A percentile compares a stretch with the other conserved stretches of the same genome.
phyloP scores from a whole-genome alignment of 2,888 invertebrate genomes.

The Bruchidius siliquastri region DNA sequence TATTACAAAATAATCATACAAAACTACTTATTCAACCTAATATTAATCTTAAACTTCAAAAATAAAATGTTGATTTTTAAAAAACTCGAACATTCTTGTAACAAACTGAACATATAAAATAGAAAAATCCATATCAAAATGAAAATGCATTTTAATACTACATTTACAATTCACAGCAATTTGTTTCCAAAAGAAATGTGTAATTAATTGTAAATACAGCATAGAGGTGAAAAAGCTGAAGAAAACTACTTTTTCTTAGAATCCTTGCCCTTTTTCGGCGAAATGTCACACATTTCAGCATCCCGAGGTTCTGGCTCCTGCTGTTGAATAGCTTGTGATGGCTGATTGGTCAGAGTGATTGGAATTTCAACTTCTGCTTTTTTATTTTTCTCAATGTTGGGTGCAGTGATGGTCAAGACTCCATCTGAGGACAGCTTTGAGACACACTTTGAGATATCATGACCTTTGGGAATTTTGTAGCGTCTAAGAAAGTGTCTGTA shows the following conservation, averaged over 20 bases:
- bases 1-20: background rate
- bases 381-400: constrained; percentile 47
- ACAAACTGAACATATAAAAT: background rate
- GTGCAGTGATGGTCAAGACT: constrained; percentile 63
- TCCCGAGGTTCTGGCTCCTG: background rate
- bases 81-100: too few relatives aligned
- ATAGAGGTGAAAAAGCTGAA: background rate
- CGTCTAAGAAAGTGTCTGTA: constrained; percentile 66
- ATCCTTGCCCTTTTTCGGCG: background rate
- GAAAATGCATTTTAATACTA: background rate
- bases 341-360: constrained; percentile 28
- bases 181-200: background rate
- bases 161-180: background rate
- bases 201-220: background rate
- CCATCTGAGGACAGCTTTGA: constrained; percentile 75
- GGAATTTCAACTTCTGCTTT: constrained; percentile 44
- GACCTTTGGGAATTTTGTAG: constrained; percentile 68
- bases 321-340: background rate
- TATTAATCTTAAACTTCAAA: background rate
- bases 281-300: background rate
- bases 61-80: too few relatives aligned
- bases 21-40: background rate
- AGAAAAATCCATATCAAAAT: background rate
- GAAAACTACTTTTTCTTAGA: background rate
- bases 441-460: constrained; percentile 64